Conservation (phyloP, 2,797 vertebrate genomes). For the Sciaenops ocellatus region DNA sequence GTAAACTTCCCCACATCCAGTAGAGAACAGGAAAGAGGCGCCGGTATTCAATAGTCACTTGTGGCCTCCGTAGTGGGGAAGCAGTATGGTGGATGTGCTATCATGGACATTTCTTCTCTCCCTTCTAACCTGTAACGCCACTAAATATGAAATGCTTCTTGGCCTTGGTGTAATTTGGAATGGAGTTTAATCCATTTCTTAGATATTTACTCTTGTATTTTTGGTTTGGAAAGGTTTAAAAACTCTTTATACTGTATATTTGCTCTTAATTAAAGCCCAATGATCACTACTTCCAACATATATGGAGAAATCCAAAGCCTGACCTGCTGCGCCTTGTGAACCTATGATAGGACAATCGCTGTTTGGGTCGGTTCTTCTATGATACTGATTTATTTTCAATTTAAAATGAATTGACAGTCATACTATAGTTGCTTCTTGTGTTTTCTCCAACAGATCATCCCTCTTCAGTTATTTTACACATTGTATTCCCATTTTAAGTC, state of each 20-base stretch:
- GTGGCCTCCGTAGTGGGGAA: not conserved
- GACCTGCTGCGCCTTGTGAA: not conserved
- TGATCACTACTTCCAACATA: not conserved
- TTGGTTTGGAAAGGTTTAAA: not conserved
- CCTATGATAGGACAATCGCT: not conserved
- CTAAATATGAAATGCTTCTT: no score
- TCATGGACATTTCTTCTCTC: not conserved
- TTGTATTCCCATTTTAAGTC: conserved; percentile 14
- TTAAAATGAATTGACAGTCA: conserved; percentile 18
- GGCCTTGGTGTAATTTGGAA: no score
- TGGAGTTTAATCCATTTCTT: not conserved
- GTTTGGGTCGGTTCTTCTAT: not conserved
- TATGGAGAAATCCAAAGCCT: not conserved
- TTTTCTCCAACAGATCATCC: conserved; percentile 3
- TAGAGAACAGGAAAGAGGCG: no score
- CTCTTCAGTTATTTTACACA: conserved; percentile 6
- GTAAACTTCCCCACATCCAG: not conserved
- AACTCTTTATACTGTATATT: no score
- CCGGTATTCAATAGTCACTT: no score
- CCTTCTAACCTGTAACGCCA: no score
- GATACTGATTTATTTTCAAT: conserved; percentile 33
- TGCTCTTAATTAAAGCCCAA: not conserved
- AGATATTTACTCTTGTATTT: not conserved
- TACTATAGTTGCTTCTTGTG: conserved; percentile 1
- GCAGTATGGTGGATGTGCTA: not conserved